These are phyloP conservation scores for Ficedula albicollis DNA, from an alignment of 2,797 vertebrate genomes.

Conservation along the genomic window DNA sequence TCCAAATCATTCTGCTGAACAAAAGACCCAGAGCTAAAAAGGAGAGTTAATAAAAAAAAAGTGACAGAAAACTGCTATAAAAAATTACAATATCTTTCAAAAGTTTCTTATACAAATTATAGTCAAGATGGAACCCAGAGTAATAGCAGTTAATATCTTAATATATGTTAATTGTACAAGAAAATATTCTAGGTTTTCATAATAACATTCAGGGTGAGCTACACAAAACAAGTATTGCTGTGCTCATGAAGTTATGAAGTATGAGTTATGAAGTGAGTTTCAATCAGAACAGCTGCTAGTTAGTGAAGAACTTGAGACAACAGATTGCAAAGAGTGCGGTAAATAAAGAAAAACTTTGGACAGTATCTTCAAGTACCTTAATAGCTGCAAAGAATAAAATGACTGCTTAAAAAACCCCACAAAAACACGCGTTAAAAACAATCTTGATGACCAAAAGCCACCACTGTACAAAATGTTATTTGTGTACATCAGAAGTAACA, in stretches of 20 bases:
- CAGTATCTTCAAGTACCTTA: background rate
- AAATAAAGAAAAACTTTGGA: background rate
- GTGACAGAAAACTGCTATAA: background rate
- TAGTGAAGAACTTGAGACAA: background rate
- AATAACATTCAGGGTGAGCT: background rate
- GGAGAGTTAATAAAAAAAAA: background rate
- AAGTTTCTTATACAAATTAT: background rate
- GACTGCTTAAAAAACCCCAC: background rate
- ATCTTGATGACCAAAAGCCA: background rate
- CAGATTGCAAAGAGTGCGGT: background rate
- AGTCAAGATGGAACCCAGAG: background rate
- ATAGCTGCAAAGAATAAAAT: background rate
- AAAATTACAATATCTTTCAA: background rate
- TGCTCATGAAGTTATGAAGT: background rate
- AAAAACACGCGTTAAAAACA: background rate
- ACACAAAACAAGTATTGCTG: background rate
- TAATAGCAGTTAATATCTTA: background rate
- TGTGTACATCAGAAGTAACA: background rate
- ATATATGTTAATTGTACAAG: background rate
- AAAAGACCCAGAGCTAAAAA: background rate
- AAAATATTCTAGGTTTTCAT: background rate
- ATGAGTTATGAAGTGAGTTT: background rate
- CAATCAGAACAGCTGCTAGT: background rate
- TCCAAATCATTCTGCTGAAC: background rate
- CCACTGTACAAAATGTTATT: rapidly evolving